Evolutionary conservation across 2,888 invertebrate species (phyloP), one percentile per base, ranked within the genome.

Genomic region (Hartigia nigra): DNA sequence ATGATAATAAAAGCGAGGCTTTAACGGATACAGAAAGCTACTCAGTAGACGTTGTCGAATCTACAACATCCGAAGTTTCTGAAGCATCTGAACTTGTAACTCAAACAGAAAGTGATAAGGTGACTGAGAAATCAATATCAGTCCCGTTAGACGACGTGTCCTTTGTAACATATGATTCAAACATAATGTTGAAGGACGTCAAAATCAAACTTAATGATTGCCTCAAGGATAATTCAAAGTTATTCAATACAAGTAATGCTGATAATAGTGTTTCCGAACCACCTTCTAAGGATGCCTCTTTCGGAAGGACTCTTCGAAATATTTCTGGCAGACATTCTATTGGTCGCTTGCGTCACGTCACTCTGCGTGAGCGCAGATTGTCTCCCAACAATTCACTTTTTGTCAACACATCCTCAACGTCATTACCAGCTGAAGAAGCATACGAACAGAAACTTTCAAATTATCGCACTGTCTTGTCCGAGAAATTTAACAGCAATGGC

Each of bases 331-430:
- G 91, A 55, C 86, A 86, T 74, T 90, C 90, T 4, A 81, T 91
- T 5, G 86, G 86, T 80, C 87, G 91, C 70, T 82, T 90, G 83
- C 86, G 88, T 35, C 86, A 90, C 37, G 85, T 89, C 4, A 89
- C 89, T 23, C 39, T 89, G 3, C 84, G 88, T 2, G 89, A 91
- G 14, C 84, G 84, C 31, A 86, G 88, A 80, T 80, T 86, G n/a
- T 90, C 91, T 0, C 90, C 91, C 3, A 91, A 91, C 74, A 90
- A 87, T 70, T 91, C 91, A 4, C 81, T 91, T 12, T 91, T 88
- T 79, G 91, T 91, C 0, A 91, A 91, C 74, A 90, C 89, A 0
- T 91, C 91, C 0, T 80, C 78, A 9, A 79, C 82, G 74, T 90
- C 91, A 0, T 12, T 87, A 31, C 79, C 84, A 0, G 83, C 82